These are phyloP conservation scores for Lineus longissimus DNA, from an alignment of 1,140 invertebrate genomes.

Conservation along the genomic window DNA sequence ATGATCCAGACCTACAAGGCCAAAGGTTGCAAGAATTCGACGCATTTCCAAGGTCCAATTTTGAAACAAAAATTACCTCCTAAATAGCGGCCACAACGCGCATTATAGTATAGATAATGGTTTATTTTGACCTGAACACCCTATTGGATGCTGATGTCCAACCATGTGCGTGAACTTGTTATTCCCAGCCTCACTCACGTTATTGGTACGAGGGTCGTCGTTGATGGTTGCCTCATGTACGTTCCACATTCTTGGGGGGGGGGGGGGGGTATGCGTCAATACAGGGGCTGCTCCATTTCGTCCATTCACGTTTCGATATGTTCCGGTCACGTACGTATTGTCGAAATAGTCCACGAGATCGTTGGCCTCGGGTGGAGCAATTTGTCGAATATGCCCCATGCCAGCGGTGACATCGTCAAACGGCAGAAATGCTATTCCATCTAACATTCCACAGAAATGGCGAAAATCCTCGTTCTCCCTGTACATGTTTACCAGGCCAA, in stretches of 20 bases:
- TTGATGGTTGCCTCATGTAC: slow-evolving; percentile 11
- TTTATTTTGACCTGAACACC: no score
- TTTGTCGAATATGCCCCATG: slow-evolving; percentile 10
- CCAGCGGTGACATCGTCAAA: slow-evolving; percentile 10
- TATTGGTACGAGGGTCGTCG: slow-evolving; percentile 12
- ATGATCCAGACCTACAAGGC: no score
- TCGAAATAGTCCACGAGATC: slow-evolving; percentile 19
- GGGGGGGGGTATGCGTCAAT: slow-evolving; percentile 4
- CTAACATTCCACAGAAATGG: slow-evolving; percentile 24
- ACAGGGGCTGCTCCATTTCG: not conserved
- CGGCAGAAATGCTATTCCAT: slow-evolving; percentile 23
- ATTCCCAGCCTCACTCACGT: slow-evolving; percentile 17
- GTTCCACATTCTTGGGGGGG: slow-evolving; percentile 16
- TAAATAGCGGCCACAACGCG: no score
- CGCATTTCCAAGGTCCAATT: no score
- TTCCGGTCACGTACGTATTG: slow-evolving; percentile 13
- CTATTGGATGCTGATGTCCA: slow-evolving; percentile 13
- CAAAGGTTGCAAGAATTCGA: no score
- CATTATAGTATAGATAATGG: no score
- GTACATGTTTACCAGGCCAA: slow-evolving; percentile 16
- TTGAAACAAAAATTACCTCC: no score
- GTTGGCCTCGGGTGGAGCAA: not conserved
- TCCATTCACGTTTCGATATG: not conserved
- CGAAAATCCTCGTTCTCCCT: slow-evolving; percentile 9
- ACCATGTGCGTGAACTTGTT: slow-evolving; percentile 9